A percentile compares a stretch with the other conserved stretches of the same genome.
These are phyloP conservation scores for Ylistrum balloti DNA, from an alignment of 1,140 invertebrate genomes.

Conservation along the genomic window DNA sequence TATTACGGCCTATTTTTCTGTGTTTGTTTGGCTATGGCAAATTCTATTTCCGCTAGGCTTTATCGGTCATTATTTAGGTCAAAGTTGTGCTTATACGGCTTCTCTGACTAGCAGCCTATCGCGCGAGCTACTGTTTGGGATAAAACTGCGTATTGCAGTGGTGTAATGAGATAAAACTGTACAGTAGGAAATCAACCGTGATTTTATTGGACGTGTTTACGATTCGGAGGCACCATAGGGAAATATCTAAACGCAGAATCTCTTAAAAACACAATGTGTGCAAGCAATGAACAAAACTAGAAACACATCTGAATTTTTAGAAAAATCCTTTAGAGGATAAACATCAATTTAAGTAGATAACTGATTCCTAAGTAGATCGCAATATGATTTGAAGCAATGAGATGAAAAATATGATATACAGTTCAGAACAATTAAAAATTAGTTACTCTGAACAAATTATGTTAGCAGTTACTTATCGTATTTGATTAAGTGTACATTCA, in stretches of 20 bases:
- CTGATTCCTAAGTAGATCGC: too few relatives aligned
- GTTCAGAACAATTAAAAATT: too few relatives aligned
- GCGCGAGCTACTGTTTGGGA: background rate
- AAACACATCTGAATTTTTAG: too few relatives aligned
- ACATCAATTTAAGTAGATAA: too few relatives aligned
- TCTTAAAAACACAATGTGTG: too few relatives aligned
- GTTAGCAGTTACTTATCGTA: too few relatives aligned
- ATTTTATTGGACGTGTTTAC: conserved; percentile 30
- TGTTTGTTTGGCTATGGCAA: background rate
- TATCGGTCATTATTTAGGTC: conserved; percentile 22
- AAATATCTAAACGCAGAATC: background rate
- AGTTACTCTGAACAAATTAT: too few relatives aligned
- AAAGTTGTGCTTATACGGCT: background rate
- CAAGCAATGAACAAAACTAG: too few relatives aligned
- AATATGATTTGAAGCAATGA: too few relatives aligned
- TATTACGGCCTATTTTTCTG: conserved; percentile 8
- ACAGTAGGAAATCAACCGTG: conserved; percentile 24
- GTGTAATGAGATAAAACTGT: conserved; percentile 2
- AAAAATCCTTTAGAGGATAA: too few relatives aligned
- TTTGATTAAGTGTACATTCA: too few relatives aligned
- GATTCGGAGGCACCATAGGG: background rate
- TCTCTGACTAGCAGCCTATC: background rate
- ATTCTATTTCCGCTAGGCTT: background rate
- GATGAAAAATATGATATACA: too few relatives aligned
- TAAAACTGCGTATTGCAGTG: conserved; percentile 26